Evolutionary conservation across 1,140 invertebrate species (phyloP).

Genomic region (Anastrepha obliqua): DNA sequence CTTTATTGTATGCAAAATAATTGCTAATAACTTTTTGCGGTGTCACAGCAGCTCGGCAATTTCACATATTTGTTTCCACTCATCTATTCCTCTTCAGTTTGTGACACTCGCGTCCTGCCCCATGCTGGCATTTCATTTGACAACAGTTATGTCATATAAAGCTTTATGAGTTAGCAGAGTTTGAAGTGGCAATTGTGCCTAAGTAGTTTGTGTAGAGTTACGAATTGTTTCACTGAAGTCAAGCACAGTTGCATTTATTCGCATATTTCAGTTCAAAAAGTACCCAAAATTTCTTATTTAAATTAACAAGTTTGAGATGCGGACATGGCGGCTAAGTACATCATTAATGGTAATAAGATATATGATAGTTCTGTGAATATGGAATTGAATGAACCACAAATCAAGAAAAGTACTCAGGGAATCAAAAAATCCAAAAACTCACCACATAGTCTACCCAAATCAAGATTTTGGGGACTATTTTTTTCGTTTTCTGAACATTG

Average conservation of each 20-base stretch:
- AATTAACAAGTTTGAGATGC: no score
- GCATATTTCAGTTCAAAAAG: no score
- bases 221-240: slow-evolving; percentile 5
- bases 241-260: not conserved
- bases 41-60: not conserved
- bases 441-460: no score
- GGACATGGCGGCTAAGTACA: no score
- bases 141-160: slow-evolving; percentile 43
- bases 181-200: slow-evolving; percentile 53
- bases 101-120: not conserved
- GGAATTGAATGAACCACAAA: no score
- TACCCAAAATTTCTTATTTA: no score
- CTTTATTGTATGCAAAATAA: slow-evolving; percentile 46
- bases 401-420: no score
- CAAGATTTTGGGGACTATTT: no score
- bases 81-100: not conserved
- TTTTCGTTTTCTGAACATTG: no score
- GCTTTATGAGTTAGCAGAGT: slow-evolving; percentile 41
- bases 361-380: no score
- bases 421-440: no score
- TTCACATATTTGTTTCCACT: not conserved
- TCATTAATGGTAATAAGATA: no score
- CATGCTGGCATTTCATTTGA: not conserved
- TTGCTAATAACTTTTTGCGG: slow-evolving; percentile 20
- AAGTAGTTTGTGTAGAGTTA: slow-evolving; percentile 55